These are phyloP conservation scores for Aphidius ervi DNA, from an alignment of 1,140 invertebrate genomes.

Conservation along the genomic window DNA sequence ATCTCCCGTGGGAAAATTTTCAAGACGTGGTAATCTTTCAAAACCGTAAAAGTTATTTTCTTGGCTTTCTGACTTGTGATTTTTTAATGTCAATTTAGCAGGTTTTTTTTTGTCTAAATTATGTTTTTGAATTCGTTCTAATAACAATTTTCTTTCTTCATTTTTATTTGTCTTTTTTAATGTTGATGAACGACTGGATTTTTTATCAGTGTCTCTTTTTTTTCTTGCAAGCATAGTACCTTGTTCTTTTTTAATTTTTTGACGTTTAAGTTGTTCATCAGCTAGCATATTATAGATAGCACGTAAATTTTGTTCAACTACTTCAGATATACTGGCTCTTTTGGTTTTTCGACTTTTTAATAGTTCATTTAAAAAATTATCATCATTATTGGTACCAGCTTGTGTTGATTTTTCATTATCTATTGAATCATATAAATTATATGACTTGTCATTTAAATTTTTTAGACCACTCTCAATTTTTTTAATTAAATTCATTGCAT, in stretches of 20 bases:
- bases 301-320: conserved; percentile 26
- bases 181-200: conserved; percentile 14
- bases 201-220: conserved; percentile 20
- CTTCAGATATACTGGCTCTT: conserved; percentile 23
- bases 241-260: not conserved
- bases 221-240: conserved; percentile 3
- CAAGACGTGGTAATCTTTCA: conserved; percentile 20
- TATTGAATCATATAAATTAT: not conserved
- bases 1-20: conserved; percentile 31
- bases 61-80: conserved; percentile 15
- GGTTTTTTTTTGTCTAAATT: conserved; percentile 14
- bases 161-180: conserved; percentile 7
- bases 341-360: conserved; percentile 29
- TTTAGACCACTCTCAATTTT: conserved; percentile 29
- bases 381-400: conserved; percentile 2
- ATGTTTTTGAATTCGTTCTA: conserved; percentile 12
- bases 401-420: not conserved
- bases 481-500: conserved; percentile 28
- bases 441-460: conserved; percentile 13
- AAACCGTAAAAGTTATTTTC: conserved; percentile 36
- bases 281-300: conserved; percentile 27
- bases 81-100: conserved; percentile 7
- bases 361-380: conserved; percentile 26
- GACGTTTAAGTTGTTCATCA: conserved; percentile 22
- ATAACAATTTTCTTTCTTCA: conserved; percentile 11